A percentile compares a stretch with the other conserved stretches of the same genome.
phyloP scores from a whole-genome alignment of 2,888 invertebrate genomes.

The Dichetophora obliterata region DNA sequence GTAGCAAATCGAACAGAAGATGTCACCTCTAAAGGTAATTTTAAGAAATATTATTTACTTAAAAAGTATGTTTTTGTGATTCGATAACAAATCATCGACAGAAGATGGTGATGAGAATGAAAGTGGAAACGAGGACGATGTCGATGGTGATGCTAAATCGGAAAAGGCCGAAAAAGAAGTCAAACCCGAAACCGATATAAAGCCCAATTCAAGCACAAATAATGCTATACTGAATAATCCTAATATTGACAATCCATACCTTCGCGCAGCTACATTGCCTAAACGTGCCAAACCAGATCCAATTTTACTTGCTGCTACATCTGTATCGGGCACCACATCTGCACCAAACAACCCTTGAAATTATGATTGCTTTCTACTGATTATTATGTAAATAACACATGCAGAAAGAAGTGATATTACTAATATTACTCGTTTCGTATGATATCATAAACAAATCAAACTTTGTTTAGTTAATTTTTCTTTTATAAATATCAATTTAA shows the following conservation, averaged over 20 bases:
- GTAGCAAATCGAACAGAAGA: constrained; percentile 77
- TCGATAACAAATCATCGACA: background rate
- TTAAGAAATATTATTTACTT: background rate
- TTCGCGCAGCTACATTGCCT: constrained; percentile 71
- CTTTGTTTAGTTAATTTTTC: too few species aligned
- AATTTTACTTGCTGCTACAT: constrained; percentile 42
- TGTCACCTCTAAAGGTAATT: constrained; percentile 71
- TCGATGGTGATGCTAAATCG: constrained; percentile 61
- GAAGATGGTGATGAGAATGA: constrained; percentile 65
- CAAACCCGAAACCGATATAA: constrained; percentile 67
- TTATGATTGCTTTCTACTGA: background rate
- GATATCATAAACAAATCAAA: too few species aligned
- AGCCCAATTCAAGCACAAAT: constrained; percentile 69
- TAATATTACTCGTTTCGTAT: too few species aligned
- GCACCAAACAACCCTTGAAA: background rate
- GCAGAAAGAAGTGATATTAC: too few species aligned
- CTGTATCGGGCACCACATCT: constrained; percentile 8
- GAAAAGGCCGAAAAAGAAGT: constrained; percentile 66
- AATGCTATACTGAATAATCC: constrained; percentile 70
- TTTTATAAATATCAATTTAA: too few species aligned
- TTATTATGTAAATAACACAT: background rate
- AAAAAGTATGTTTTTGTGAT: background rate
- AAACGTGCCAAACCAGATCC: constrained; percentile 62
- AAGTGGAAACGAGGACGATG: constrained; percentile 68
- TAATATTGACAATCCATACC: constrained; percentile 83